Evolutionary conservation across 2,113 vertebrate species (phyloP).

Genomic region (Marmota flaviventris): DNA sequence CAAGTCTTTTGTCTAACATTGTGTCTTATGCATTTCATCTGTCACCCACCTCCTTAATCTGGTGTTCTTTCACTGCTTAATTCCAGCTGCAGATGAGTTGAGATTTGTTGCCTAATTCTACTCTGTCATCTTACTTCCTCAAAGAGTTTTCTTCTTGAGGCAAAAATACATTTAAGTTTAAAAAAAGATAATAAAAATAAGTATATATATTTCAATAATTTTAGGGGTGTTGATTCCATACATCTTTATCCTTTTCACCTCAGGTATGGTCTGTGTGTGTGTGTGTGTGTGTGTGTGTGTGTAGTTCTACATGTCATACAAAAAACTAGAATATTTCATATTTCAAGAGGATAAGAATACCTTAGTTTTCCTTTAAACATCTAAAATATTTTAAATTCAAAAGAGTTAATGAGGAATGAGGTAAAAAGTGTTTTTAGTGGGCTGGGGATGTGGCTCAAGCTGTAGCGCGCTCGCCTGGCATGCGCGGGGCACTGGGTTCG

Average conservation of each 20-base stretch:
- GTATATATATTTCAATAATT: not conserved
- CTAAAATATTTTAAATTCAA: slow-evolving; percentile 2
- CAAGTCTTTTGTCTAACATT: no score
- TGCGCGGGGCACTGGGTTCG: no score
- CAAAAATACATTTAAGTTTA: not conserved
- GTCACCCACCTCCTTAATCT: no score
- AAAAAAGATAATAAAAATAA: not conserved
- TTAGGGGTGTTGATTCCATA: not conserved
- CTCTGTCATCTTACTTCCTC: no score
- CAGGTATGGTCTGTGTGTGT: not conserved
- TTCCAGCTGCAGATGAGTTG: no score
- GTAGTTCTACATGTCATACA: not conserved
- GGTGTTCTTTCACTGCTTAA: no score
- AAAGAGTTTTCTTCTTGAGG: slow-evolving; percentile 1
- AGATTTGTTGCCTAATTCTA: no score
- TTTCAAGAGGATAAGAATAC: not conserved
- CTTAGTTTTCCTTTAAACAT: not conserved
- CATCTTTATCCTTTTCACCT: slow-evolving; percentile 4
- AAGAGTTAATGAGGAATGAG: slow-evolving; percentile 49
- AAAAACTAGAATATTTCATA: not conserved
- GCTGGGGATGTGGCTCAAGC: no score
- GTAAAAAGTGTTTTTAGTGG: slow-evolving; percentile 41
- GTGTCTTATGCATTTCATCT: no score
- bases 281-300: not conserved
- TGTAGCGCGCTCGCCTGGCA: no score